phyloP scores from a whole-genome alignment of 1,140 invertebrate genomes.

The Megathymus violae region DNA sequence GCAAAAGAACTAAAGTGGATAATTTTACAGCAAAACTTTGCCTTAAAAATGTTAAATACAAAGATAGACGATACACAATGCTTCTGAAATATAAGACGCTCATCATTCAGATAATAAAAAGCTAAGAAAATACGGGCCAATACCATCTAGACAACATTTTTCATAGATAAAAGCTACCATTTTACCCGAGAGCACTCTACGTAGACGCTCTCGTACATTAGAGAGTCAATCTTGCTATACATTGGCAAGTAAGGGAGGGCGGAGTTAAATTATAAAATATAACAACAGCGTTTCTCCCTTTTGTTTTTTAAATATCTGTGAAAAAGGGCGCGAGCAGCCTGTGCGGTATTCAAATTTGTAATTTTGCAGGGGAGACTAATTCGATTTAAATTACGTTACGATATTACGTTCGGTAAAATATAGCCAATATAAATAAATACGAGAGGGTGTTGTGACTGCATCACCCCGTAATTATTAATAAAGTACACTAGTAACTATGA shows the following conservation, averaged over 20 bases:
- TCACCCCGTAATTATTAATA: constrained; percentile 50
- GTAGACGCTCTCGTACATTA: constrained; percentile 63
- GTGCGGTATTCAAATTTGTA: constrained; percentile 75
- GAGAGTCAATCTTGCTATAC: constrained; percentile 61
- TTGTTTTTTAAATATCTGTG: constrained; percentile 72
- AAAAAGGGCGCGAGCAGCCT: constrained; percentile 67
- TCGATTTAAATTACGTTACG: constrained; percentile 82
- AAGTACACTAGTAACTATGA: not conserved
- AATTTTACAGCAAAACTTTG: too few species aligned
- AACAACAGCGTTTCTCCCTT: constrained; percentile 60
- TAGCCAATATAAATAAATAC: constrained; percentile 72
- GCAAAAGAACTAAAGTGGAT: too few species aligned
- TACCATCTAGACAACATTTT: constrained; percentile 42
- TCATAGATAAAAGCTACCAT: constrained; percentile 54
- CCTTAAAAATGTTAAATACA: not conserved
- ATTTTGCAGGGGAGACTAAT: constrained; percentile 75
- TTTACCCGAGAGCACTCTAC: constrained; percentile 55
- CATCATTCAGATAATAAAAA: constrained; percentile 22
- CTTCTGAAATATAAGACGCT: constrained; percentile 18
- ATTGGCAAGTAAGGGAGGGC: constrained; percentile 48
- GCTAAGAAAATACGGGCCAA: constrained; percentile 21
- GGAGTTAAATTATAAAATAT: constrained; percentile 78
- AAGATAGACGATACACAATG: constrained; percentile 1
- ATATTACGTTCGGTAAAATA: constrained; percentile 79
- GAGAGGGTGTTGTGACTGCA: constrained; percentile 58